Evolutionary conservation across 2,888 invertebrate species (phyloP).

Genomic region (Drosophila austrosaltans): DNA sequence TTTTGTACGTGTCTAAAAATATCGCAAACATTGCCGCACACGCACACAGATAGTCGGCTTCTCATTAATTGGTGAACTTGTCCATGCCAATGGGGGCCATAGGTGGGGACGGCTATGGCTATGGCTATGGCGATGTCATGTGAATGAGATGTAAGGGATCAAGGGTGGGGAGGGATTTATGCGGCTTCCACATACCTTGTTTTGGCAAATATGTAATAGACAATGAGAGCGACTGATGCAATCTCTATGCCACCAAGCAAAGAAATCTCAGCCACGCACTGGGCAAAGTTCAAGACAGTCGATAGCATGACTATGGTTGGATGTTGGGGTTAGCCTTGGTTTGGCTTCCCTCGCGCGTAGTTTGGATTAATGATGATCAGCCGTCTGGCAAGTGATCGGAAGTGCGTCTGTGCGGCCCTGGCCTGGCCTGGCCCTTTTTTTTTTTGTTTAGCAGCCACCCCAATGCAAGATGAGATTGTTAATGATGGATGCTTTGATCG

Average conservation of each 20-base stretch:
- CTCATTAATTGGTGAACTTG: conserved; percentile 13
- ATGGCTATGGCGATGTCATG: conserved; percentile 2
- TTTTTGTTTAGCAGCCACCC: background rate
- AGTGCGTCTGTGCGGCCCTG: conserved; percentile 24
- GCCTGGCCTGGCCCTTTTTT: background rate
- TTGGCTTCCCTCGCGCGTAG: background rate
- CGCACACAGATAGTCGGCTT: background rate
- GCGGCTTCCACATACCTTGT: conserved; percentile 80
- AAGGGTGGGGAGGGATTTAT: conserved; percentile 45
- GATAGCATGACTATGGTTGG: conserved; percentile 64
- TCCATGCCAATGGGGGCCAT: conserved; percentile 1
- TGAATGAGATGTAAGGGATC: background rate
- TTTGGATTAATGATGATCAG: conserved; percentile 36
- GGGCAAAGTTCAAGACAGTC: conserved; percentile 74
- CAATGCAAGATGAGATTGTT: conserved; percentile 10
- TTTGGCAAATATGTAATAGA: conserved; percentile 82
- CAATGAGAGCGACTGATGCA: conserved; percentile 80
- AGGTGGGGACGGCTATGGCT: background rate
- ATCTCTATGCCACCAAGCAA: conserved; percentile 81
- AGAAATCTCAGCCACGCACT: conserved; percentile 79
- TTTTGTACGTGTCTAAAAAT: conserved; percentile 22
- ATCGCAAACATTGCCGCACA: background rate
- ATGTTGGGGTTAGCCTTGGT: conserved; percentile 8
- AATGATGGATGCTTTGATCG: background rate
- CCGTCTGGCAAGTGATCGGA: conserved; percentile 45